Evolutionary conservation across 2,888 invertebrate species (phyloP).

Genomic region (Diarsia mendica): DNA sequence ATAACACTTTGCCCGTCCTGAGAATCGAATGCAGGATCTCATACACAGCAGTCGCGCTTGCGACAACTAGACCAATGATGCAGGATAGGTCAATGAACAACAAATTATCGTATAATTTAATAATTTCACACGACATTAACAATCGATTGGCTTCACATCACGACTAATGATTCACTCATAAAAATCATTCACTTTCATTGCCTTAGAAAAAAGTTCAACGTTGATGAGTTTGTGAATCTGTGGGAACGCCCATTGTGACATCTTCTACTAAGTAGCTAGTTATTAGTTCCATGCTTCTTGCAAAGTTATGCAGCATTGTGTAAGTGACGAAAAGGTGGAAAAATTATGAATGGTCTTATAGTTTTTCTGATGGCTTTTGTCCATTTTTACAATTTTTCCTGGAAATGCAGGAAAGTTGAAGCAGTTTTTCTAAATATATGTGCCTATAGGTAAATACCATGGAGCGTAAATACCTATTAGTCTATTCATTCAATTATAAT

Average conservation of each 20-base stretch:
- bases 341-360: conserved; percentile 21
- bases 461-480: too few species aligned
- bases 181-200: conserved; percentile 73
- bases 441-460: too few species aligned
- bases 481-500: not conserved
- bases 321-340: conserved; percentile 36
- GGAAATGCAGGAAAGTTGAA: conserved; percentile 12
- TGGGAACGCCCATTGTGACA: conserved; percentile 56
- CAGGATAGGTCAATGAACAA: conserved; percentile 55
- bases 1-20: too few species aligned
- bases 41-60: too few species aligned
- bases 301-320: conserved; percentile 58
- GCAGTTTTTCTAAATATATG: too few species aligned
- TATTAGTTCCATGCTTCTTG: conserved; percentile 27
- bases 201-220: conserved; percentile 59
- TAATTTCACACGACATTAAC: conserved; percentile 67
- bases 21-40: too few species aligned
- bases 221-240: conserved; percentile 49
- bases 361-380: conserved; percentile 29
- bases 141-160: conserved; percentile 68
- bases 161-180: conserved; percentile 59
- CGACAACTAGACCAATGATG: too few species aligned
- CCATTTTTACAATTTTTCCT: conserved; percentile 7
- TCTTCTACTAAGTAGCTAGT: not conserved
- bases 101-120: conserved; percentile 50